Evolutionary conservation across 2,113 vertebrate species (phyloP), one percentile per base, ranked within the genome.

Genomic region (Cavia porcellus): DNA sequence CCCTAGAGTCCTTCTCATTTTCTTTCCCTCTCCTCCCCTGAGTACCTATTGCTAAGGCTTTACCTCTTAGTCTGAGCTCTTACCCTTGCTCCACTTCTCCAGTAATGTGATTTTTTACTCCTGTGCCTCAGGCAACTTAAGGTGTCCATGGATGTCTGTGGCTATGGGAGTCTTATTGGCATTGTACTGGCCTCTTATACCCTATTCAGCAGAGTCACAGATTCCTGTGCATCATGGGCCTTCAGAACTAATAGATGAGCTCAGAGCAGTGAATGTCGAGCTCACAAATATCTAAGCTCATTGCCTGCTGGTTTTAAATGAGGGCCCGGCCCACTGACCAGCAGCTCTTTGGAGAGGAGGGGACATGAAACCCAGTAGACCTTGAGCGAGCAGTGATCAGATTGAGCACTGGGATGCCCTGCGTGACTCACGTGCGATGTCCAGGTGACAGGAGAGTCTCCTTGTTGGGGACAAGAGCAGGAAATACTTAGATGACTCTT

Each of bases 361-460:
- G 15, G 47, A 52, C 30, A 80, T 47, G 77, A 55, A 25, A 50
- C 47, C 28, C 28, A 80, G 75, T 14, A 79, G 77, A 80, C 30
- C 77, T 20, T 80, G 25, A 52, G 77, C 35, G 47, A 55, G 15
- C 30, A 52, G 6, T 1, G 6, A 28, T 28, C 42, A 45, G 30
- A 35, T 3, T 55, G 52, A 42, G 61, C 15, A 22, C 30, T 0
- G 4, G 57, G 35, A 1, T 4, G 1, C 74, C 59, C 59, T 5
- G 0, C 10, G 32, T 57, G 10, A 3, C 85, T 24, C 6, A 2
- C 2, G 1, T 5, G 30, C 2, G 3, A 2, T 25, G 2, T 47
- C 5, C 30, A 5, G 70, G 79, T 75, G 47, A 68, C 61, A 9
- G 0, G 35, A 70, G 52, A 8, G 13, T 5, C 38, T n/a, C 28